Percentiles rank a stretch among this genome's conserved stretches.
These are phyloP conservation scores for Coreoperca whiteheadi DNA, from an alignment of 2,113 vertebrate species.

Conservation along the genomic window DNA sequence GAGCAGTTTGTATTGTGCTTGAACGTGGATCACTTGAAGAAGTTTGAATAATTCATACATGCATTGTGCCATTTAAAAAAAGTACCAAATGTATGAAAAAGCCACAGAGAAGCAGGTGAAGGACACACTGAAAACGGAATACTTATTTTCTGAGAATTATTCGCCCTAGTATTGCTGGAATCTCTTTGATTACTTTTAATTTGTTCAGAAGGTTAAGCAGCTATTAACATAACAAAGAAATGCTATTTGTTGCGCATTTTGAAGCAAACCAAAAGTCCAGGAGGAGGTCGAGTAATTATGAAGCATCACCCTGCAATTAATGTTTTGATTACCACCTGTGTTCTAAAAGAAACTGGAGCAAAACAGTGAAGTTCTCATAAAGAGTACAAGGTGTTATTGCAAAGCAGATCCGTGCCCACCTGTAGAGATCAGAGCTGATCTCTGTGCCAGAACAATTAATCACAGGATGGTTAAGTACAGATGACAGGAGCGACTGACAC, in stretches of 20 bases:
- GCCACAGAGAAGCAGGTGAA: slow-evolving; percentile 15
- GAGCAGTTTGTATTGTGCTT: slow-evolving; percentile 21
- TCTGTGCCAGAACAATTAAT: slow-evolving; percentile 76
- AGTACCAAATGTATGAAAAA: slow-evolving; percentile 9
- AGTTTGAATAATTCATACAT: slow-evolving; percentile 50
- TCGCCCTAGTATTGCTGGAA: background rate
- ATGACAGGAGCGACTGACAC: slow-evolving; percentile 81
- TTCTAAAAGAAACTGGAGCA: slow-evolving; percentile 9
- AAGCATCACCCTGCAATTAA: slow-evolving; percentile 30
- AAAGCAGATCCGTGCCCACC: slow-evolving; percentile 49
- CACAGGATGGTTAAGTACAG: slow-evolving; percentile 65
- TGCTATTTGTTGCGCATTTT: background rate
- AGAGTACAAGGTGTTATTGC: slow-evolving; percentile 5
- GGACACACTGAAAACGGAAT: background rate
- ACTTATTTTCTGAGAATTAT: slow-evolving; percentile 1
- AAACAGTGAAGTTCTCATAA: slow-evolving; percentile 10
- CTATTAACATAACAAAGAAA: slow-evolving; percentile 30
- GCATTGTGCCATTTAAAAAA: slow-evolving; percentile 14
- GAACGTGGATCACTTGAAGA: slow-evolving; percentile 35
- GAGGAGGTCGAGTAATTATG: slow-evolving; percentile 10
- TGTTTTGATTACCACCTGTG: slow-evolving; percentile 28
- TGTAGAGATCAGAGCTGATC: slow-evolving; percentile 72
- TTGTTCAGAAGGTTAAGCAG: slow-evolving; percentile 14
- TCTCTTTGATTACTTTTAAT: slow-evolving; percentile 8
- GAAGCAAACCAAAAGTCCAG: background rate